Conservation (phyloP, 2,888 invertebrate species). For the Cactoblastis cactorum region DNA sequence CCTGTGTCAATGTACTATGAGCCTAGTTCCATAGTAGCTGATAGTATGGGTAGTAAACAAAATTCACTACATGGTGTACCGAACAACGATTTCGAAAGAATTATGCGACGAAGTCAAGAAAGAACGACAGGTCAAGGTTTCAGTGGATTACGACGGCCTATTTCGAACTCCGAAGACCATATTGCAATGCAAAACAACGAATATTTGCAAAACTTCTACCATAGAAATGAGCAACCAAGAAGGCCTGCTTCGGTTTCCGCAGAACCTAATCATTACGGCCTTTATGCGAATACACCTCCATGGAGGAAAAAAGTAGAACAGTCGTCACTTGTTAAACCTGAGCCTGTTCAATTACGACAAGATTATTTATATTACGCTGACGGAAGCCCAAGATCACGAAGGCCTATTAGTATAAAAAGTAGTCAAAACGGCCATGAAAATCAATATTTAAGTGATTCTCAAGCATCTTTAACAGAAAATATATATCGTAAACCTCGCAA, state of each 20-base stretch:
- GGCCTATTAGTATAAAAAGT: slow-evolving; percentile 84
- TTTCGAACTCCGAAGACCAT: slow-evolving; percentile 74
- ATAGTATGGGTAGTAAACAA: slow-evolving; percentile 48
- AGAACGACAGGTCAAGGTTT: slow-evolving; percentile 63
- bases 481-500: slow-evolving; percentile 65
- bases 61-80: slow-evolving; percentile 60
- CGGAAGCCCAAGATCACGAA: slow-evolving; percentile 84
- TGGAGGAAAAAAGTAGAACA: slow-evolving; percentile 60
- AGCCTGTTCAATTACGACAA: slow-evolving; percentile 58
- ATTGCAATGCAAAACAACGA: slow-evolving; percentile 75
- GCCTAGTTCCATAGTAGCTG: slow-evolving; percentile 51
- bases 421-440: slow-evolving; percentile 63
- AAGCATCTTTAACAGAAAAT: slow-evolving; percentile 56
- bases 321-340: slow-evolving; percentile 53
- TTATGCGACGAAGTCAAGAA: slow-evolving; percentile 73
- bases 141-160: slow-evolving; percentile 67
- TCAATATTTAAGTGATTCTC: slow-evolving; percentile 74
- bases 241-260: slow-evolving; percentile 73
- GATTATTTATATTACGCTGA: slow-evolving; percentile 85
- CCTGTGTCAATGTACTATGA: slow-evolving; percentile 75
- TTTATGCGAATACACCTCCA: slow-evolving; percentile 59
- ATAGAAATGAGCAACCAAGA: slow-evolving; percentile 61
- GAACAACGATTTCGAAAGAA: slow-evolving; percentile 70
- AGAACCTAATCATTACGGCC: slow-evolving; percentile 70
- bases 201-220: slow-evolving; percentile 47